Conservation (phyloP, 2,113 vertebrate species). For the Leucopsar rothschildi region DNA sequence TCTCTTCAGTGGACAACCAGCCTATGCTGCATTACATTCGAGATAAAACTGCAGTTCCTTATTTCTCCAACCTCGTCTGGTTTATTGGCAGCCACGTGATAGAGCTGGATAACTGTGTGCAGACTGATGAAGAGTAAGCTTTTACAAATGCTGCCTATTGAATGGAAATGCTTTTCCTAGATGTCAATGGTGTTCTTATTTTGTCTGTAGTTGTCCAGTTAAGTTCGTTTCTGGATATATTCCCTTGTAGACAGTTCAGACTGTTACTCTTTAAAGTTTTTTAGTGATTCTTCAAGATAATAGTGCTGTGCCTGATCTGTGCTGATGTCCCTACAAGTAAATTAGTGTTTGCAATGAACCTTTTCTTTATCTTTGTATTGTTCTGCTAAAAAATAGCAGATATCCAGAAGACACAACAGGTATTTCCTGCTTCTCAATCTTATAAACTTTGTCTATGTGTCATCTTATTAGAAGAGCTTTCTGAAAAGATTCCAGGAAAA, state of each 20-base stretch:
- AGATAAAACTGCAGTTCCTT: conserved; percentile 96
- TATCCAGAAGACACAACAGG: background rate
- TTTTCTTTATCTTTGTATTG: background rate
- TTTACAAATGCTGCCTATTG: background rate
- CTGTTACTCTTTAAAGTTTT: background rate
- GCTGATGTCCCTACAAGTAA: background rate
- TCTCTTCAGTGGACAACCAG: conserved; percentile 92
- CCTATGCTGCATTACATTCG: conserved; percentile 98
- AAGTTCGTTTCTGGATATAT: background rate
- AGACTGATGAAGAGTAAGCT: conserved; percentile 97
- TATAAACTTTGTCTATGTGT: background rate
- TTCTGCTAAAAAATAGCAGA: background rate
- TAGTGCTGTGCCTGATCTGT: background rate
- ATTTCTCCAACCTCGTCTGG: conserved; percentile 99
- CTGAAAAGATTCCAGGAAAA: background rate
- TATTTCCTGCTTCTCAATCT: background rate
- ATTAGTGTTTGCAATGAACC: background rate
- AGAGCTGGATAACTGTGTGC: conserved; percentile 96
- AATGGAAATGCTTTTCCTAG: background rate
- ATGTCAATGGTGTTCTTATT: background rate
- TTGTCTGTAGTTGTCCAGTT: background rate
- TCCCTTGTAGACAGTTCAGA: background rate
- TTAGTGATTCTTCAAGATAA: background rate
- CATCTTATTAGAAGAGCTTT: background rate
- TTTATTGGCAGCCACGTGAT: conserved; percentile 98